phyloP scores from a whole-genome alignment of 2,888 invertebrate genomes.

The Petrolisthes cinctipes region DNA sequence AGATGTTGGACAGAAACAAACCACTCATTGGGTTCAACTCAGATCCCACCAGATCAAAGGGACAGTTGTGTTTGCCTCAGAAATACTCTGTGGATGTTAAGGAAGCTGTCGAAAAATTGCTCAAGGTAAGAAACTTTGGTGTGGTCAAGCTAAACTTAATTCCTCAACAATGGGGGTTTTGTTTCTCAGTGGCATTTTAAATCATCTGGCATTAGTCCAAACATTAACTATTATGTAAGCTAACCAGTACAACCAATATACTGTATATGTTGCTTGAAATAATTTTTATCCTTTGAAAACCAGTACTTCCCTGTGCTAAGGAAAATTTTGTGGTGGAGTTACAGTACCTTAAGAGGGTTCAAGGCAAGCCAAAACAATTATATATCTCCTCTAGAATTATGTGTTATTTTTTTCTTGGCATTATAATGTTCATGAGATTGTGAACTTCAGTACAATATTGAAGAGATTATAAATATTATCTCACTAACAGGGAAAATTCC shows the following conservation, averaged over 20 bases:
- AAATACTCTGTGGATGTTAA: slow-evolving; percentile 85
- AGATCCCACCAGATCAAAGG: slow-evolving; percentile 92
- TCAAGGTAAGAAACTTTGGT: slow-evolving; percentile 74
- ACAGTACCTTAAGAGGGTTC: too few relatives aligned
- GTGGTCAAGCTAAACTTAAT: too few relatives aligned
- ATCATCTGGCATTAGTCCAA: neutral
- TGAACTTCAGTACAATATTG: too few relatives aligned
- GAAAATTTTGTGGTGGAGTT: too few relatives aligned
- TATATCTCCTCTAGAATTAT: too few relatives aligned
- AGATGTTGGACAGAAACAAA: slow-evolving; percentile 80
- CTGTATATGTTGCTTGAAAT: too few relatives aligned
- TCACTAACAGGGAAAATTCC: slow-evolving; percentile 78
- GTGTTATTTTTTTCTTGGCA: too few relatives aligned
- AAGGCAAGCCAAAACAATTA: too few relatives aligned
- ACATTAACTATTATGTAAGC: neutral
- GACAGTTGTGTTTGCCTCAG: slow-evolving; percentile 89
- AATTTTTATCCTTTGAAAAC: too few relatives aligned
- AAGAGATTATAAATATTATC: too few relatives aligned
- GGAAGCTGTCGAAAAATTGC: slow-evolving; percentile 82
- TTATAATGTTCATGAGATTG: too few relatives aligned
- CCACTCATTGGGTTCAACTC: slow-evolving; percentile 98
- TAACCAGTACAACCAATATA: neutral
- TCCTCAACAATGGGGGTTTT: neutral
- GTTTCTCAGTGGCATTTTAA: neutral
- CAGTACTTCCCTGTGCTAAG: too few relatives aligned